Conservation (phyloP, 1,140 invertebrate genomes). For the Magallana angulata region DNA sequence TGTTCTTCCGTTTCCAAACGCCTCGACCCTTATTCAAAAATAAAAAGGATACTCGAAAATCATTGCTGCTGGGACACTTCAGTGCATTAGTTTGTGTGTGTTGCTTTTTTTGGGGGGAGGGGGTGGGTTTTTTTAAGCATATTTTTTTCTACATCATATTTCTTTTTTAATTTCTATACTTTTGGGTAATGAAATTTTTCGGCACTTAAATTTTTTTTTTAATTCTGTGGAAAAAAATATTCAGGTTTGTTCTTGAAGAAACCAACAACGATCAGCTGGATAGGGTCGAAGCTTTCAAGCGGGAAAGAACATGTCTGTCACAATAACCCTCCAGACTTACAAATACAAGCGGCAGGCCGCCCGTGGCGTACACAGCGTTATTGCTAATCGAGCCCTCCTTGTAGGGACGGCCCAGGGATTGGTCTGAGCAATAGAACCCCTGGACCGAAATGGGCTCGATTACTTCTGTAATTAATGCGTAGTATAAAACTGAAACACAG, state of each 20-base stretch:
- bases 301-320: background rate
- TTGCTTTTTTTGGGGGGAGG: no score
- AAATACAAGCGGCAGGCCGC: conserved; percentile 2
- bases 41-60: no score
- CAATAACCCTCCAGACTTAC: background rate
- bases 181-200: no score
- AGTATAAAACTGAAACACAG: conserved; percentile 16
- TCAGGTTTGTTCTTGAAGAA: no score
- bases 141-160: no score
- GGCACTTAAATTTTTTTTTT: no score
- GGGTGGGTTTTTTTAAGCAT: no score
- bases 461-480: conserved; percentile 1
- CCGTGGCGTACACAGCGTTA: background rate
- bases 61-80: no score
- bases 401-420: background rate
- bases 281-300: background rate
- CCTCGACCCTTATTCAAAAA: background rate
- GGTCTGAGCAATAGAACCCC: background rate
- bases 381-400: conserved; percentile 8
- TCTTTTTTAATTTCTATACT: no score
- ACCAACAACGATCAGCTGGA: background rate
- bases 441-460: background rate
- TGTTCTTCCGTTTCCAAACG: background rate
- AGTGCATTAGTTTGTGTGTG: no score
- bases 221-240: no score